phyloP scores from a whole-genome alignment of 2,113 vertebrate species.

The Syngnathus floridae region DNA sequence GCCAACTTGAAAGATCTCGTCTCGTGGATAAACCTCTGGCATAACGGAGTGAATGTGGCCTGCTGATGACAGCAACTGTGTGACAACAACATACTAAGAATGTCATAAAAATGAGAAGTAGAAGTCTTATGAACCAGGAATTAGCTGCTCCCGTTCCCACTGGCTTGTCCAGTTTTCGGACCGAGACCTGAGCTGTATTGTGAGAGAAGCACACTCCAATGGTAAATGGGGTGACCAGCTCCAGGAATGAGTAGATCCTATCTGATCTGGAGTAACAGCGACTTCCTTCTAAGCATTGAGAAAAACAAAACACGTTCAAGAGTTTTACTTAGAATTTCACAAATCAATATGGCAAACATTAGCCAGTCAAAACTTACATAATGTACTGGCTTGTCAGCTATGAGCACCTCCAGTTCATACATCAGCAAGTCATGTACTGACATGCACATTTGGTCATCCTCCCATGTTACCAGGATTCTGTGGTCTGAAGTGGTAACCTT shows the following conservation, averaged over 20 bases:
- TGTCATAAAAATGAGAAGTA: background rate
- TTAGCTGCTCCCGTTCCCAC: constrained; percentile 27
- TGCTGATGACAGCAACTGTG: background rate
- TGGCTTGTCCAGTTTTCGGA: constrained; percentile 19
- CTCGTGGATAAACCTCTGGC: constrained; percentile 38
- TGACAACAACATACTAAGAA: background rate
- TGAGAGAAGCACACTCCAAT: constrained; percentile 49
- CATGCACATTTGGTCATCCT: constrained; percentile 31
- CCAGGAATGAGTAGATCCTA: constrained; percentile 43
- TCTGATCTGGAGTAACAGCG: constrained; percentile 12
- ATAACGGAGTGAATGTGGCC: background rate
- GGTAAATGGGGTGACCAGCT: constrained; percentile 52
- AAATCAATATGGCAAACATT: background rate
- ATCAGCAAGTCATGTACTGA: background rate
- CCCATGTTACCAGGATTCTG: constrained; percentile 46
- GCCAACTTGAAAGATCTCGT: constrained; percentile 36
- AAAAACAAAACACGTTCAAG: background rate
- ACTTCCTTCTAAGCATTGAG: constrained; percentile 39
- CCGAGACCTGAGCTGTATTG: constrained; percentile 40
- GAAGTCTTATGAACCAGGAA: constrained; percentile 33
- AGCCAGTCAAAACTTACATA: constrained; percentile 29
- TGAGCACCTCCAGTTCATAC: constrained; percentile 52
- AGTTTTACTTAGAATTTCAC: background rate
- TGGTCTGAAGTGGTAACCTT: background rate
- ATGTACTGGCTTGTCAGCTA: constrained; percentile 28